Evolutionary conservation across 2,888 invertebrate species (phyloP), one percentile per base, ranked within the genome.

Genomic region (Leptogaster cylindrica): DNA sequence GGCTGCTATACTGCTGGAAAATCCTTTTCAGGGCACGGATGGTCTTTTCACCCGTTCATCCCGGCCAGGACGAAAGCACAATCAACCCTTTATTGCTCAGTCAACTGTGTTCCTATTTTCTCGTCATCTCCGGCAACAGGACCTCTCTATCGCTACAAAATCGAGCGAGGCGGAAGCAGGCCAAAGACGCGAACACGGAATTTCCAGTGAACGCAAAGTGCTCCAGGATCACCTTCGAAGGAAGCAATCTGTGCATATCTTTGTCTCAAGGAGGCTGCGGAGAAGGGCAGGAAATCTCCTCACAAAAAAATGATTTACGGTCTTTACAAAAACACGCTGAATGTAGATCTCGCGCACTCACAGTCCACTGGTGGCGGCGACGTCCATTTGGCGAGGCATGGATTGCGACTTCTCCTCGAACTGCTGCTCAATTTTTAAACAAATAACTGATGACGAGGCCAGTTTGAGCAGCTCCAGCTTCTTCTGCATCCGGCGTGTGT

Each of bases 71-170:
- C n/a, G 20, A 31, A 25, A 36, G 65, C 52, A 50, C 41, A 33
- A 69, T 69, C 69, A 69, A 69, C 70, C 70, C 70, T 70, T 70
- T 70, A 70, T 67, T 70, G 70, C 48, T 50, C 65, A 70, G 70
- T 70, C 70, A 65, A 70, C 70, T 70, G 67, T 70, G 63, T 52
- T 67, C 46, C 67, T 61, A 70, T 70, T 70, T 65, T 52, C 65
- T 46, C 70, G 67, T 70, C 70, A 65, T 70, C 52, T 64, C 55
- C 55, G 41, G 58, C 14, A 63, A 50, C 33, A 64, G 58, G 58
- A 41, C 36, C 39, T 58, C 58, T 36, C 7, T 39, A 41, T 25
- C 58, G 31, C 25, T 41, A 58, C 41, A 20, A 36, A 41, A 31
- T 31, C 6, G 46, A n/a, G 39, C 25, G 23, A 20, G 23, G 39